Evolutionary conservation across 64 coral and sea anemone genomes (phyloP), one percentile per base, ranked within the genome.

Genomic region (Dendrophyllia cribrosa): DNA sequence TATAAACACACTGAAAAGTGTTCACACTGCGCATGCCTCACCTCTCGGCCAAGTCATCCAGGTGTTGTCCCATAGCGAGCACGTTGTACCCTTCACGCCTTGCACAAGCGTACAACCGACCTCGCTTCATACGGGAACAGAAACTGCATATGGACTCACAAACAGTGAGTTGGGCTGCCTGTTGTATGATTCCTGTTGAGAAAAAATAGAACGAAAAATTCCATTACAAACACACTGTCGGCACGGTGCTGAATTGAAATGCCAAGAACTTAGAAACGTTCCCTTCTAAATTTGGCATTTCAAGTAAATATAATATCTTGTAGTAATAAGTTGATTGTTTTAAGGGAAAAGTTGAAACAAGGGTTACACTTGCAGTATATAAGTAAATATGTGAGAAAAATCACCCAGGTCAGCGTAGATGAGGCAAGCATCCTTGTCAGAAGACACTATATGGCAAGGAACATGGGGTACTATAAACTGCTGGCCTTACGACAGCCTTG

Each of bases 131-230:
- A 59, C 96, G 79, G n/a, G 96, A 98, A 90, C 96, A 98, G 21
- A 98, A 98, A 22, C 96, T 98, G 76, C 96, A 98, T 21, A 98
- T 98, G 23, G 96, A 98, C 82, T 98, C 96, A 74, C 96, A 98
- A 23, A 93, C 93, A 43, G 90, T n/a, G 12, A 98, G 90, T 24
- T 93, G 74, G 43, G 93, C 90, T 49, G 96, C 96, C 75, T 98
- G 93, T 82, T 98, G 89, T 56, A 98, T 95, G 44, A 98, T 98
- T 46, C 93, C 96, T 97, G 51, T 0, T 55, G 19, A 59, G 23
- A 70, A 74, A 63, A 64, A 16, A 89, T 34, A 34, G 0, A 34
- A 34, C 34, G 34, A 34, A 34, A 34, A 34, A 0, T 34, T 34
- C 34, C 34, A 62, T 3, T 20, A 5, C 9, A 63, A 56, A 56